A percentile compares a stretch with the other conserved stretches of the same genome.
These are phyloP conservation scores for Cephonodes hylas DNA, from an alignment of 2,888 invertebrate species.

Conservation along the genomic window DNA sequence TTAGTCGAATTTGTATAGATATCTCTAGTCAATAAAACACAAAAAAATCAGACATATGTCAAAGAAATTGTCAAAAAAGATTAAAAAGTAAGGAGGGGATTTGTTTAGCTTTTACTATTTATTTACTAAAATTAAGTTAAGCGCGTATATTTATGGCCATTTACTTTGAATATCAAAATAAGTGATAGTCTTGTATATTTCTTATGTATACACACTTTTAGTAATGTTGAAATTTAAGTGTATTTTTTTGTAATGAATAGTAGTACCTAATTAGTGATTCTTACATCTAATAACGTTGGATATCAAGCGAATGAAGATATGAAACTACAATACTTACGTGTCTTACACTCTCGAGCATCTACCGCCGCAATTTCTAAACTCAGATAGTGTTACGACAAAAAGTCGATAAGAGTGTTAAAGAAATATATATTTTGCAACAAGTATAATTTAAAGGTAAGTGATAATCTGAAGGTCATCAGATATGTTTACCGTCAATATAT, in stretches of 20 bases:
- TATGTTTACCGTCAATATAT: neutral
- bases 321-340: neutral
- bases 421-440: neutral
- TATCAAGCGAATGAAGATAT: conserved; percentile 17
- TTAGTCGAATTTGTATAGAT: neutral
- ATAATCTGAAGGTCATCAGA: neutral
- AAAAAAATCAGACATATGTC: neutral
- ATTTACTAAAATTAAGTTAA: conserved; percentile 13
- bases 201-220: neutral
- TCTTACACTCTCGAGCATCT: neutral
- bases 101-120: conserved; percentile 27
- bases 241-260: conserved; percentile 23
- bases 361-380: neutral
- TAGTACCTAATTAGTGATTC: conserved; percentile 31
- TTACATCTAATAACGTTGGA: conserved; percentile 25
- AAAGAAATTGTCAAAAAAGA: conserved; percentile 14
- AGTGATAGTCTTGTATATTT: neutral
- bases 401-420: neutral
- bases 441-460: neutral
- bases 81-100: conserved; percentile 20
- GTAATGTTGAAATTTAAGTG: neutral
- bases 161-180: neutral
- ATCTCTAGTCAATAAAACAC: neutral
- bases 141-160: neutral
- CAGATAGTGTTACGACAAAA: neutral